These are phyloP conservation scores for Melitaea athalia DNA, from an alignment of 2,888 invertebrate species.

Conservation along the genomic window DNA sequence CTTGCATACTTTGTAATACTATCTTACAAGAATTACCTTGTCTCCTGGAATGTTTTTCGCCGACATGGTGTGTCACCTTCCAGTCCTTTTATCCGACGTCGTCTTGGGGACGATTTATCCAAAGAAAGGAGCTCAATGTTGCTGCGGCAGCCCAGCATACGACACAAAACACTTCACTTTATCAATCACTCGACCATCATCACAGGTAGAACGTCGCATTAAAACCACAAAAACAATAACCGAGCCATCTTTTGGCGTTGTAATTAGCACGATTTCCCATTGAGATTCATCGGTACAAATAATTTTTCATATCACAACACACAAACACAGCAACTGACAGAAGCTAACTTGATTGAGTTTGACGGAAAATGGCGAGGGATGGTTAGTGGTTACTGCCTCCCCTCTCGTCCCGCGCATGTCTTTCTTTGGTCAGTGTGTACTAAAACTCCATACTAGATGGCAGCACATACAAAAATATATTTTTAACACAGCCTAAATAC, in stretches of 20 bases:
- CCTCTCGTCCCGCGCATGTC: constrained; percentile 66
- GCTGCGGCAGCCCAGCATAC: constrained; percentile 78
- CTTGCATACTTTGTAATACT: constrained; percentile 37
- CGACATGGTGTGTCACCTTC: constrained; percentile 85
- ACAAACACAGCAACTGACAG: constrained; percentile 82
- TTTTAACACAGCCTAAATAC: constrained; percentile 8
- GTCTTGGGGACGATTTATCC: constrained; percentile 78
- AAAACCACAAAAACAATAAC: constrained; percentile 78
- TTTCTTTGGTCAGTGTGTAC: constrained; percentile 40
- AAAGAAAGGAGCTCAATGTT: constrained; percentile 79
- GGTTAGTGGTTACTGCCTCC: constrained; percentile 50
- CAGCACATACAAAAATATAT: constrained; percentile 43
- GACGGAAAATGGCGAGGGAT: constrained; percentile 74
- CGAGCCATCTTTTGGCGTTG: constrained; percentile 79
- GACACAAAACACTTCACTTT: constrained; percentile 80
- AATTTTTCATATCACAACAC: constrained; percentile 81
- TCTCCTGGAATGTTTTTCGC: constrained; percentile 91
- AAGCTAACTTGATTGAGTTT: constrained; percentile 79
- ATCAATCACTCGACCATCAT: constrained; percentile 81
- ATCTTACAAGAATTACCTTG: constrained; percentile 84
- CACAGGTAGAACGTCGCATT: constrained; percentile 76
- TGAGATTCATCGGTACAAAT: constrained; percentile 79
- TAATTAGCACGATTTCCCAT: constrained; percentile 80
- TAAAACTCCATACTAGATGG: constrained; percentile 52
- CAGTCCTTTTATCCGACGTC: constrained; percentile 72